Evolutionary conservation across 2,888 invertebrate species (phyloP), one percentile per base, ranked within the genome.

Genomic region (Psococerastis gibbosa): DNA sequence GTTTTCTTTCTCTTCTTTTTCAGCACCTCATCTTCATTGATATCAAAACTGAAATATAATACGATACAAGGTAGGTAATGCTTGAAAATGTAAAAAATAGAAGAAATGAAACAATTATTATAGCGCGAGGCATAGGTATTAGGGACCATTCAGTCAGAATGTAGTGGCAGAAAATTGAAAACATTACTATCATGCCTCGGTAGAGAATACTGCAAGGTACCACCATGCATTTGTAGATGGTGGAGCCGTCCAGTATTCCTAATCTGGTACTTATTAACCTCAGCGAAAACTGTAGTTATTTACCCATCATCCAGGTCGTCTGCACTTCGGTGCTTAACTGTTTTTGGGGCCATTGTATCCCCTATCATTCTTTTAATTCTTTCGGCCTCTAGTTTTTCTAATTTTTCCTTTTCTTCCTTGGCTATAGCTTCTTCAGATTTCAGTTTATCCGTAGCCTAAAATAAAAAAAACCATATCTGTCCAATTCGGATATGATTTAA

Each of bases 221-320:
- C n/a, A n/a, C n/a, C n/a, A n/a, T n/a, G n/a, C n/a, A n/a, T n/a
- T n/a, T n/a, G n/a, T n/a, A n/a, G n/a, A n/a, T n/a, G n/a, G n/a
- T n/a, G n/a, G n/a, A n/a, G n/a, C n/a, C n/a, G n/a, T n/a, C n/a
- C n/a, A n/a, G n/a, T n/a, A n/a, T n/a, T n/a, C n/a, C n/a, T n/a
- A n/a, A n/a, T n/a, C n/a, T n/a, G n/a, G n/a, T n/a, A n/a, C n/a
- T n/a, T n/a, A n/a, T n/a, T n/a, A n/a, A n/a, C n/a, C n/a, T n/a
- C n/a, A n/a, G n/a, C n/a, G n/a, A n/a, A n/a, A n/a, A n/a, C n/a
- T n/a, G n/a, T n/a, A n/a, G n/a, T 41, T 2, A 44, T 38, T 46
- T 54, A 66, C 57, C 79, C 79, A 60, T 87, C 87, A 52, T 88
- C 87, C 45, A 91, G 68, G 59, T 85, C 88, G 64, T 91, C 91